Evolutionary conservation across 2,113 vertebrate genomes (phyloP), one percentile per base, ranked within the genome.

Genomic region (Gallinago media): DNA sequence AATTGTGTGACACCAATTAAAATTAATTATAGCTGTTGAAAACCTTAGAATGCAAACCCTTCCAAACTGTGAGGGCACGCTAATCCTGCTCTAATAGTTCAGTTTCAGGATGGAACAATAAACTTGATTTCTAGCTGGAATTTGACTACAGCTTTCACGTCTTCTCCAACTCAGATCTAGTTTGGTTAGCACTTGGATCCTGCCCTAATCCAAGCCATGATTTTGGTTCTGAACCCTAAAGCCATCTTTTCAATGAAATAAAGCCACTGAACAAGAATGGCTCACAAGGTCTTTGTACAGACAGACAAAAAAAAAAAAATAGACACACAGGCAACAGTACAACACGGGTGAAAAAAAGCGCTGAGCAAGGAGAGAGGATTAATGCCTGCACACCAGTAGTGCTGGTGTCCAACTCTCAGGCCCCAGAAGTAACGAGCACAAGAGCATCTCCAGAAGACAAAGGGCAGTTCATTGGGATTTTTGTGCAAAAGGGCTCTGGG

Each of bases 361-460:
- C 96, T 94, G 94, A 97, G 88, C 76, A 74, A 96, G 82, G 86
- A 10, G 11, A 71, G 36, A 15, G 75, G 68, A 96, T 95, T 91
- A 92, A 71, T 1, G 42, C 34, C 82, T 2, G 59, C 26, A 2
- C 2, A 12, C 26, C 82, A n/a, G 3, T 3, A 8, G 49, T 15
- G 36, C 5, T 50, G 3, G 7, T 26, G 46, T 55, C 18, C 1
- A 56, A 47, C 86, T 62, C 38, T 17, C 40, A 25, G 2, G 23
- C 32, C 59, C 46, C 14, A 10, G 4, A 36, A 38, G 59, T 3
- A 77, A 71, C 29, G 14, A 50, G 42, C 34, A n/a, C 23, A 10
- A 52, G 18, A 0, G 6, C 20, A 23, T 18, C 50, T 74, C 76
- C 62, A 56, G 9, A 40, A 47, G 54, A 18, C 22, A 9, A 44